phyloP scores from a whole-genome alignment of 2,888 invertebrate species.

The Diplazon laetatorius region DNA sequence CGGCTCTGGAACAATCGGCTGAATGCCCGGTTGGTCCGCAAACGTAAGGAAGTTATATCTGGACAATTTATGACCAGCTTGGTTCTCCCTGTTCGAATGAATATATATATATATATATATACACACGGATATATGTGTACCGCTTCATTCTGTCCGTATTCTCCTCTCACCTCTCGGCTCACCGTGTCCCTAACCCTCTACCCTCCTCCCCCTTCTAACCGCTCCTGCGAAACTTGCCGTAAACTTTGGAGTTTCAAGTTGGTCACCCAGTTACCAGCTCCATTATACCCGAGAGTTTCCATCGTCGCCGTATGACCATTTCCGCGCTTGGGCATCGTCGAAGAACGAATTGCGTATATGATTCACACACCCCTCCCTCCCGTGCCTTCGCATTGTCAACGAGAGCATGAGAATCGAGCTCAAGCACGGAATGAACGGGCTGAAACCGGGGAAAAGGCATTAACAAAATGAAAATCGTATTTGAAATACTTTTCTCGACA shows the following conservation, averaged over 20 bases:
- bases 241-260: slow-evolving; percentile 64
- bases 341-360: slow-evolving; percentile 46
- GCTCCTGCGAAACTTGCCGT: slow-evolving; percentile 53
- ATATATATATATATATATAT: slow-evolving; percentile 38
- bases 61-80: slow-evolving; percentile 54
- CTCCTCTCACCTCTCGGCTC: slow-evolving; percentile 5
- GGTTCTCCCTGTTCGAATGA: slow-evolving; percentile 37
- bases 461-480: too few relatives aligned
- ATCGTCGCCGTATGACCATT: slow-evolving; percentile 59
- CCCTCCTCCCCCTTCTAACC: slow-evolving; percentile 41
- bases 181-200: slow-evolving; percentile 23
- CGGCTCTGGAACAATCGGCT: slow-evolving; percentile 47
- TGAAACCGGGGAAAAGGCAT: too few relatives aligned
- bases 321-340: slow-evolving; percentile 46
- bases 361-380: background rate
- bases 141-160: slow-evolving; percentile 3
- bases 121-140: background rate
- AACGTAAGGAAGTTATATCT: slow-evolving; percentile 53
- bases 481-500: too few relatives aligned
- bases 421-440: background rate
- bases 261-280: slow-evolving; percentile 64
- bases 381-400: background rate
- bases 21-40: slow-evolving; percentile 38
- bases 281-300: slow-evolving; percentile 62
- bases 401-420: background rate